Evolutionary conservation across 2,797 vertebrate species (phyloP).

Genomic region (Ara ararauna): DNA sequence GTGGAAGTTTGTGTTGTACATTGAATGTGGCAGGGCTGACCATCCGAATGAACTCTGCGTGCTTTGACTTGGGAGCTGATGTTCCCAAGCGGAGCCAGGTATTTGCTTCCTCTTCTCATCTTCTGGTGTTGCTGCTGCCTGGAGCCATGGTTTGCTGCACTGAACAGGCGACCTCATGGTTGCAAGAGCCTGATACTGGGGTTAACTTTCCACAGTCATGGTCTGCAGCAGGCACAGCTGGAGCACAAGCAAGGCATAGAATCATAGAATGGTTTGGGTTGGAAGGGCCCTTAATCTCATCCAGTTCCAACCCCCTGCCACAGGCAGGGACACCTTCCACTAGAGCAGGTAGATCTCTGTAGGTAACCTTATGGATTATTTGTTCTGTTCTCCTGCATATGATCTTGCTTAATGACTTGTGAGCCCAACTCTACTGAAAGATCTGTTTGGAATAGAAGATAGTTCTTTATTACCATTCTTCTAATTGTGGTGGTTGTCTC

Average conservation of each 20-base stretch:
- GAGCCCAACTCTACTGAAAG: neutral
- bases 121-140: neutral
- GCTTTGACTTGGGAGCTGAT: neutral
- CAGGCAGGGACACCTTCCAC: neutral
- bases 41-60: neutral
- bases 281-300: neutral
- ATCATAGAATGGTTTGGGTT: neutral
- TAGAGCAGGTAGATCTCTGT: neutral
- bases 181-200: neutral
- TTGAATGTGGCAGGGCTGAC: neutral
- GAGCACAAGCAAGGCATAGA: neutral
- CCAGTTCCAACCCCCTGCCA: neutral
- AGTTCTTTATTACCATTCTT: neutral
- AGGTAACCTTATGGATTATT: neutral
- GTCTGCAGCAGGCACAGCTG: neutral
- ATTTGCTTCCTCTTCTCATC: neutral
- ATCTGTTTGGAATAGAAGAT: neutral
- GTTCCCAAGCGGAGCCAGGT: neutral
- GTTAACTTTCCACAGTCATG: fast-evolving
- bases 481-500: neutral
- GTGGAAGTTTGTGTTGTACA: neutral
- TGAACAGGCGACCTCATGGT: fast-evolving
- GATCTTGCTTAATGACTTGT: neutral
- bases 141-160: neutral
- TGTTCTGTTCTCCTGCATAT: neutral